Conservation (phyloP, 1,140 invertebrate species). For the Pseudomyrmex gracilis region DNA sequence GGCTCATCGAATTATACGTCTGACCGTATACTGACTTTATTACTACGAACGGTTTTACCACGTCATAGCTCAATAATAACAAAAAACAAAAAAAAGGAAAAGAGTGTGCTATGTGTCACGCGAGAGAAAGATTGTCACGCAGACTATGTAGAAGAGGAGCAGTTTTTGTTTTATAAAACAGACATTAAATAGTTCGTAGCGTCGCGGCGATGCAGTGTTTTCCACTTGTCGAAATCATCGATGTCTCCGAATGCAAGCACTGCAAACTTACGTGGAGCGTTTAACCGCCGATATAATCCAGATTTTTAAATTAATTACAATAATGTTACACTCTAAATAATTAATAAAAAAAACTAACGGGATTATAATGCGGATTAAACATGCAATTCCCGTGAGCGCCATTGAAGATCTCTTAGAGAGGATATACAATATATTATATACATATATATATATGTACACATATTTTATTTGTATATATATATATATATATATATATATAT, state of each 20-base stretch:
- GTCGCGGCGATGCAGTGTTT: not conserved
- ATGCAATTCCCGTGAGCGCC: conserved; percentile 14
- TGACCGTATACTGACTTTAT: conserved; percentile 35
- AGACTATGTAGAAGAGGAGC: not conserved
- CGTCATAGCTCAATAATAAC: conserved; percentile 27
- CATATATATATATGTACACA: not conserved
- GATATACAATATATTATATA: conserved; percentile 50
- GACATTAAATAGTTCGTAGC: conserved; percentile 17
- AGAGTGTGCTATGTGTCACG: conserved; percentile 4
- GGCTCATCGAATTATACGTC: conserved; percentile 33
- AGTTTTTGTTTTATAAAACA: conserved; percentile 21
- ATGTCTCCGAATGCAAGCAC: not conserved
- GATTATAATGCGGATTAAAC: not conserved
- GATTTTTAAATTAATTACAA: conserved; percentile 14
- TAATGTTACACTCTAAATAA: not conserved
- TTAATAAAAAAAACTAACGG: not conserved
- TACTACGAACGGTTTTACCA: conserved; percentile 13
- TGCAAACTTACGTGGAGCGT: not conserved
- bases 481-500: not conserved
- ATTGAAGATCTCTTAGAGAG: not conserved
- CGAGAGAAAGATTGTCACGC: not conserved
- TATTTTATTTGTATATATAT: conserved; percentile 52
- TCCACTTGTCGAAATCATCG: not conserved
- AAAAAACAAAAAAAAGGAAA: not conserved
- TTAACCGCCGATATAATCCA: not conserved